Base-by-base conservation (phyloP, 2,113 vertebrate genomes). In the Riparia riparia region DNA sequence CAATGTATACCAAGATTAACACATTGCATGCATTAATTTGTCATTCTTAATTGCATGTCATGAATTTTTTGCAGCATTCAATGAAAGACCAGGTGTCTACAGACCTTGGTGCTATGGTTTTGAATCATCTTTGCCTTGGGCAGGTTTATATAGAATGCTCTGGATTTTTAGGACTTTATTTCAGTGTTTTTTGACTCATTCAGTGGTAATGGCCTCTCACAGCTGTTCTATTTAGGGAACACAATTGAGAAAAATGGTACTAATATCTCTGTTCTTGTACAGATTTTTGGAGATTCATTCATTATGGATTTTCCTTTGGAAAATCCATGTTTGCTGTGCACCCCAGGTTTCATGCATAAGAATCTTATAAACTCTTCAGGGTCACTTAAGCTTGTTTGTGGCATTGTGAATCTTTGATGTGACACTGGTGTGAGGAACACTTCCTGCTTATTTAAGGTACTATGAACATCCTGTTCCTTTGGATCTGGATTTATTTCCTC, bases 401-500 rank as follows among this genome's bases (percentile, higher is more conserved):
- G 24, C 18, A 37, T 44, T 0, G 2, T 18, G 34, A 47, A 56
- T 80, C 44, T 80, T 69, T 72, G 44, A 45, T n/a, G 12, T 22
- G 82, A 37, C 28, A 6, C 6, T 39, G 32, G 9, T 3, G 4
- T 45, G 42, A 42, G 7, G 31, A 64, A 58, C 17, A 26, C 5
- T 57, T 77, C 32, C 53, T 60, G 29, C 31, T 74, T 71, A 29
- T 39, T 78, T 47, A 31, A 57, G 42, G 7, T 20, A 18, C 25
- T 44, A 2, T 53, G 29, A 63, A 10, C 8, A 22, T 2, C 0
- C 0, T 26, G 14, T 19, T 70, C 28, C 37, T 73, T 70, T 41
- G 49, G 25, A 19, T 79, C 70, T 66, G 37, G 28, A 28, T 73
- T 73, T 39, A 51, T 17, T 63, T 71, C 70, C 68, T 83, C 18